These are phyloP conservation scores for Poicephalus meyeri DNA, from an alignment of 2,113 vertebrate genomes.

Conservation along the genomic window DNA sequence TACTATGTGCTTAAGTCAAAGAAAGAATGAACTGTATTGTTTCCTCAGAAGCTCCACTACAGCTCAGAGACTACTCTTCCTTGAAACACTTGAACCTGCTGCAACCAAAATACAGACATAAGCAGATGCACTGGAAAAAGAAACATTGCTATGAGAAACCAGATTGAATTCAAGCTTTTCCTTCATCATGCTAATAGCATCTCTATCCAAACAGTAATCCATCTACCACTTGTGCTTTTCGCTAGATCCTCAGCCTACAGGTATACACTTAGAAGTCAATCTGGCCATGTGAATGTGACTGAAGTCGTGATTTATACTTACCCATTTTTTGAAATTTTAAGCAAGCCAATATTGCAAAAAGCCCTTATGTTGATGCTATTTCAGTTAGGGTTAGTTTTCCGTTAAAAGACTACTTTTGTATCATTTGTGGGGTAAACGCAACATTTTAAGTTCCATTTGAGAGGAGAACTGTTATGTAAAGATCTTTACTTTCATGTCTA, in stretches of 20 bases:
- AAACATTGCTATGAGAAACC: neutral
- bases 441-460: neutral
- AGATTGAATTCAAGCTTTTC: neutral
- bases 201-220: neutral
- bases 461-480: neutral
- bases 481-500: neutral
- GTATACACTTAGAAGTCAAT: neutral
- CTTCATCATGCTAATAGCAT: neutral
- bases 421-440: neutral
- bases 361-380: neutral
- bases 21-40: neutral
- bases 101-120: neutral
- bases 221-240: neutral
- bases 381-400: neutral
- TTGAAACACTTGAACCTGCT: neutral
- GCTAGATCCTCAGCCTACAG: neutral
- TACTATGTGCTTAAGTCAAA: neutral
- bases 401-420: neutral
- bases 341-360: neutral
- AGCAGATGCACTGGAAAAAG: neutral
- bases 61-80: neutral
- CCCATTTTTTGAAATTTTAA: neutral
- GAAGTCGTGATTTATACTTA: neutral
- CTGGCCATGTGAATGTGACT: accelerated
- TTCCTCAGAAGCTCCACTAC: neutral